Evolutionary conservation across 2,113 vertebrate genomes (phyloP).

Genomic region (Neotoma lepida): DNA sequence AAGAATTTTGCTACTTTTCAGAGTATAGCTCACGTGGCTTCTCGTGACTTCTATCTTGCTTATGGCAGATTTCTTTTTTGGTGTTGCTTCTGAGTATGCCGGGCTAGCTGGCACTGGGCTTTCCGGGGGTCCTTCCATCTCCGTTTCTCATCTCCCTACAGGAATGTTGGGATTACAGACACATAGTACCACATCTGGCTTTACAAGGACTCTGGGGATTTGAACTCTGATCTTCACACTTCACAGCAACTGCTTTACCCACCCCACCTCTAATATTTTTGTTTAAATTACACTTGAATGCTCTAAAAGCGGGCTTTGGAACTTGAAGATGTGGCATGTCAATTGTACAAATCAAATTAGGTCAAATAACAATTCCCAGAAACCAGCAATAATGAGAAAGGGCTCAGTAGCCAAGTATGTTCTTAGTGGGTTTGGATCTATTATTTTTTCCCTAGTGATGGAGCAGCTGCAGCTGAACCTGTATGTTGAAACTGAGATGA

Average conservation of each 20-base stretch:
- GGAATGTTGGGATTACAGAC: neutral
- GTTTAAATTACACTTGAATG: neutral
- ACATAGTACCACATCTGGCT: neutral
- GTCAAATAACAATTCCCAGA: constrained; percentile 63
- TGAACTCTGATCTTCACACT: neutral
- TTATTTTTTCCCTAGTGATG: constrained; percentile 53
- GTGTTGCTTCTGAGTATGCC: too few relatives aligned
- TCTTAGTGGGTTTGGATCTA: constrained; percentile 69
- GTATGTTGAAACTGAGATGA: constrained; percentile 64
- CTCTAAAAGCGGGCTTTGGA: constrained; percentile 16
- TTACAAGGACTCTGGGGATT: neutral
- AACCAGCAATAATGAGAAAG: constrained; percentile 28
- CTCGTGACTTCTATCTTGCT: neutral
- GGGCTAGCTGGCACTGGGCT: neutral
- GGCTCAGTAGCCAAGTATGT: constrained; percentile 63
- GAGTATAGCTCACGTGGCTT: neutral
- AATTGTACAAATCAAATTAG: constrained; percentile 73
- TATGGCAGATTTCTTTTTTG: neutral
- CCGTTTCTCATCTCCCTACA: neutral
- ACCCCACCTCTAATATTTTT: neutral
- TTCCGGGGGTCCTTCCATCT: neutral
- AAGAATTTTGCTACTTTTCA: neutral
- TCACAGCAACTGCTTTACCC: neutral
- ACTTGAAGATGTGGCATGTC: constrained; percentile 46
- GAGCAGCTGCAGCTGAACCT: constrained; percentile 76